Evolutionary conservation across 2,113 vertebrate species (phyloP).

Genomic region (Setophaga coronata): DNA sequence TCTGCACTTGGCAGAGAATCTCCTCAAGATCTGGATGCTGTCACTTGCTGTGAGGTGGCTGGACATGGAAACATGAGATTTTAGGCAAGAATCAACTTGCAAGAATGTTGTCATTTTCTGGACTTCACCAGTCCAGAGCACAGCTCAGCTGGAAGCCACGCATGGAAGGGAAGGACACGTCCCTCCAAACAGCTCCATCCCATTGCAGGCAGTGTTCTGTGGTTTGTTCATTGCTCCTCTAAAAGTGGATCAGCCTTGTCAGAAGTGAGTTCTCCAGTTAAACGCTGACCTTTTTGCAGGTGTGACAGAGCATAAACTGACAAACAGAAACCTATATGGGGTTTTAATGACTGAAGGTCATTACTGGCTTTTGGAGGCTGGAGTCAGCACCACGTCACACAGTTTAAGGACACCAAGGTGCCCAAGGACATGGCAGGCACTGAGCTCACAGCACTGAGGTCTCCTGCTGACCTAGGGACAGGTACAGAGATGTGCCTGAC

Average conservation of each 20-base stretch:
- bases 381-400: rapidly evolving
- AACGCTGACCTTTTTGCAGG: background rate
- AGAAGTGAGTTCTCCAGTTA: background rate
- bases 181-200: background rate
- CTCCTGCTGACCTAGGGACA: background rate
- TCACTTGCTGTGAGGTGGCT: background rate
- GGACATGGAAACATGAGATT: background rate
- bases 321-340: background rate
- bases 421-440: rapidly evolving
- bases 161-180: background rate
- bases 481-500: rapidly evolving
- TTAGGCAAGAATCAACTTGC: background rate
- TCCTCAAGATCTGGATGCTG: background rate
- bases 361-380: background rate
- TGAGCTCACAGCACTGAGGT: rapidly evolving
- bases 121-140: background rate
- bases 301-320: background rate
- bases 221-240: rapidly evolving
- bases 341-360: background rate
- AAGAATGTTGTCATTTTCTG: background rate
- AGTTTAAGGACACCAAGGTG: background rate
- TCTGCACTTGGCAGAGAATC: background rate
- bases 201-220: background rate
- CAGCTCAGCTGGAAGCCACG: background rate
- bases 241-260: background rate